Percentiles rank a stretch among this genome's conserved stretches.
Conservation (phyloP, 2,113 vertebrate genomes). For the Chaenocephalus aceratus region DNA sequence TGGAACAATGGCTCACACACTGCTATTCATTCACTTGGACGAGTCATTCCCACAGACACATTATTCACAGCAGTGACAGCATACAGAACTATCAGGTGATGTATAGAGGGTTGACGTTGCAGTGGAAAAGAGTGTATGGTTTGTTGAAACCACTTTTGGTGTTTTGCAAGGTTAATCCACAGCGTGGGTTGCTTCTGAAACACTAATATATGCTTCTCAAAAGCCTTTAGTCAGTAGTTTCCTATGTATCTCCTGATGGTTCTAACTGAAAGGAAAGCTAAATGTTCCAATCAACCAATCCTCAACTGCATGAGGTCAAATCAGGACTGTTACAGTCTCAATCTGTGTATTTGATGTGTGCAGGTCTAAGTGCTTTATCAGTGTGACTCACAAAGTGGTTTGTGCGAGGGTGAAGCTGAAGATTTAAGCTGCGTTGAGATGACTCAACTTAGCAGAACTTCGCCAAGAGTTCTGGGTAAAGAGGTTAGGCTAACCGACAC, state of each 20-base stretch:
- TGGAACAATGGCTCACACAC: conserved; percentile 9
- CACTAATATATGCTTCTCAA: neutral
- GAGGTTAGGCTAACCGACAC: conserved; percentile 78
- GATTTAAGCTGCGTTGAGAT: conserved; percentile 67
- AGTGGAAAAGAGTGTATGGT: conserved; percentile 59
- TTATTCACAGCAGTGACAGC: conserved; percentile 38
- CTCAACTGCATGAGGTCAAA: conserved; percentile 29
- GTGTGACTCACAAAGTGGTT: conserved; percentile 77
- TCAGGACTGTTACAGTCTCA: conserved; percentile 36
- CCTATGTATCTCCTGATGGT: neutral
- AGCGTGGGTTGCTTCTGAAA: neutral
- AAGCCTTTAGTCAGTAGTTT: neutral
- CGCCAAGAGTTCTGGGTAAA: conserved; percentile 79
- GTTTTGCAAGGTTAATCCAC: conserved; percentile 4
- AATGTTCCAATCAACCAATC: conserved; percentile 26
- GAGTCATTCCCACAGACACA: conserved; percentile 38
- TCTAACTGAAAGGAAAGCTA: conserved; percentile 2
- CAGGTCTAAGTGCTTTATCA: conserved; percentile 31
- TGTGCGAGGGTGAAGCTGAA: conserved; percentile 72
- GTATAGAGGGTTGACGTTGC: conserved; percentile 32
- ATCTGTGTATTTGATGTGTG: conserved; percentile 50
- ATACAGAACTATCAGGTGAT: conserved; percentile 40
- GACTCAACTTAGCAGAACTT: conserved; percentile 81
- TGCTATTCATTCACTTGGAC: conserved; percentile 22
- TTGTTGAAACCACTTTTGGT: conserved; percentile 41